Percentiles rank a stretch among this genome's conserved stretches.
These are phyloP conservation scores for Adineta ricciae DNA, from an alignment of 2,888 invertebrate species.

Conservation along the genomic window DNA sequence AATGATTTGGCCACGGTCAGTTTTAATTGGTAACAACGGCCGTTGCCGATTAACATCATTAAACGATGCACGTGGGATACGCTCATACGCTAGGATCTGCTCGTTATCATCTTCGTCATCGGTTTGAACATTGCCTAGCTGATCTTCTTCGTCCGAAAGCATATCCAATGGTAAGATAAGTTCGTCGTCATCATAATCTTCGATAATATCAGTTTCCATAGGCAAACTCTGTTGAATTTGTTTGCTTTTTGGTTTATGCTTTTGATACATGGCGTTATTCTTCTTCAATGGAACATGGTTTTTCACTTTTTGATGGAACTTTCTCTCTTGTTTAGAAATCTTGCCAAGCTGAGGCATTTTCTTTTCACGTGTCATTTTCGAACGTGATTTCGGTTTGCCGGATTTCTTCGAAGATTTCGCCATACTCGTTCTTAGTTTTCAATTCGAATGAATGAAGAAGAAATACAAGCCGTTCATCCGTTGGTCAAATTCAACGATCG, in stretches of 20 bases:
- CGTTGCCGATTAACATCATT: not conserved
- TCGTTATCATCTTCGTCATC: slow-evolving; percentile 13
- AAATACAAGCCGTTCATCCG: not conserved
- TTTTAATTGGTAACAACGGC: not conserved
- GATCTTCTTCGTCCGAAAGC: not conserved
- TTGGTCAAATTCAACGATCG: not conserved
- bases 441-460: not conserved
- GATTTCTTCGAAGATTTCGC: not conserved
- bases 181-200: not conserved
- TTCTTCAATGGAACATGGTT: not conserved
- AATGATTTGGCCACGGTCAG: not conserved
- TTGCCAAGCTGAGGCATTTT: not conserved
- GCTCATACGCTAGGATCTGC: not conserved
- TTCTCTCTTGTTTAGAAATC: slow-evolving; percentile 6
- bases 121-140: not conserved
- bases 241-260: not conserved
- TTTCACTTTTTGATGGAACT: slow-evolving; percentile 13
- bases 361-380: not conserved
- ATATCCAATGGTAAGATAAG: slow-evolving; percentile 14
- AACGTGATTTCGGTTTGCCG: not conserved
- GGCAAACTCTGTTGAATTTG: not conserved
- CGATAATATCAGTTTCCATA: not conserved
- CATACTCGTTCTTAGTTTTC: not conserved
- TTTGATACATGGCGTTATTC: not conserved
- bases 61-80: not conserved